A percentile compares a stretch with the other conserved stretches of the same genome.
Conservation (phyloP, 2,888 invertebrate species). For the Drosophila ustulata region DNA sequence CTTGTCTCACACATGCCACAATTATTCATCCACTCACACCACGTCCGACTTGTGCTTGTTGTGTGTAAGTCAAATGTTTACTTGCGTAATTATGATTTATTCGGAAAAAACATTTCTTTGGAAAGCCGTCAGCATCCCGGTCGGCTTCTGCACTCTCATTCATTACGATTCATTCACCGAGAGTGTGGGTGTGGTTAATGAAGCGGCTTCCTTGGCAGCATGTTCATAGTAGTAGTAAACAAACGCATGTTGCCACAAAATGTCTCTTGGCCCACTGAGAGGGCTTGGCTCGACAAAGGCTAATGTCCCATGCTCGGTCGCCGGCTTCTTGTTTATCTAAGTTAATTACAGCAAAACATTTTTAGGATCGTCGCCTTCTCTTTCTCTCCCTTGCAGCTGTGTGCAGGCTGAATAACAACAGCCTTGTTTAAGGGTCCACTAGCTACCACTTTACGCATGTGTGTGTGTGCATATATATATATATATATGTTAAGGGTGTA, state of each 20-base stretch:
- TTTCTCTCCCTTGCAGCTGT: conserved; percentile 43
- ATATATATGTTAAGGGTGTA: conserved; percentile 7
- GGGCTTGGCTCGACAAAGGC: conserved; percentile 38
- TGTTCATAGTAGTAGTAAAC: conserved; percentile 24
- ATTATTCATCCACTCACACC: conserved; percentile 6
- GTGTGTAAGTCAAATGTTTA: conserved; percentile 57
- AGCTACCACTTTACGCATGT: conserved; percentile 36
- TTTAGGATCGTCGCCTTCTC: conserved; percentile 50
- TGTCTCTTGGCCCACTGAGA: conserved; percentile 31
- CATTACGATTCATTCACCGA: conserved; percentile 2
- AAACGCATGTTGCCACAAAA: conserved; percentile 31
- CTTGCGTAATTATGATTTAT: conserved; percentile 78
- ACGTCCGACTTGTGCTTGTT: conserved; percentile 3
- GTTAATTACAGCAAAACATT: conserved; percentile 81
- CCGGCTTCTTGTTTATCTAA: conserved; percentile 73
- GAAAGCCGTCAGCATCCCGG: conserved; percentile 23
- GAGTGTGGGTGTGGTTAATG: conserved; percentile 34
- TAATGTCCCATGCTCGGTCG: conserved; percentile 58
- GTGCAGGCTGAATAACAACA: conserved; percentile 43
- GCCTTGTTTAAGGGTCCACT: conserved; percentile 46
- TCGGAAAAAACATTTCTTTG: conserved; percentile 61
- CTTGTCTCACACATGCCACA: conserved; percentile 35
- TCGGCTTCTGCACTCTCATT: conserved; percentile 1
- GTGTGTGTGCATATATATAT: conserved; percentile 19
- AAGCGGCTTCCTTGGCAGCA: conserved; percentile 14